Evolutionary conservation across 2,888 invertebrate genomes (phyloP), one percentile per base, ranked within the genome.

Genomic region (Tetragnatha montana): DNA sequence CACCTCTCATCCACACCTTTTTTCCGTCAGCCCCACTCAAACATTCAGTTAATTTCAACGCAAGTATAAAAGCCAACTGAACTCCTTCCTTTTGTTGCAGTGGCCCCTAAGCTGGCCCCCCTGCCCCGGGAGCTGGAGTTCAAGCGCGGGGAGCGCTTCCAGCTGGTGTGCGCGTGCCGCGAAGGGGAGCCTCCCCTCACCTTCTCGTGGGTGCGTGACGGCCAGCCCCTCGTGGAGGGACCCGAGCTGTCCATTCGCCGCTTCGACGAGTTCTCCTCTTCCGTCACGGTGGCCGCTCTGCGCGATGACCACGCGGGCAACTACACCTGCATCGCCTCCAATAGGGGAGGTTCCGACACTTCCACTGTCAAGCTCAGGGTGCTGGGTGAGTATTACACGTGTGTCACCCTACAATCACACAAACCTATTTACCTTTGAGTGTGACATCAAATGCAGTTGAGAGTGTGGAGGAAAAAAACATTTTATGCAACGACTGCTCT

Each of bases 251-350:
- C 83, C 2, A 80, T 91, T 8, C 74, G 89, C 1, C 68, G 89
- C 14, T 85, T 89, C 21, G 91, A 91, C 60, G 91, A 88, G 21
- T 91, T 87, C 81, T 91, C 91, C 12, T 89, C 91, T 8, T 86
- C 87, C 47, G 79, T 91, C 35, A 87, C 82, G 7, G 78, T 91
- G 22, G 49, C 88, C 0, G 83, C 89, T 1, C 81, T 91, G 19
- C 50, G 87, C 69, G 89, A 89, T 21, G 89, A 89, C 47, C 81
- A 89, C 60, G 71, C 89, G 0, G 91, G 89, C 0, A 91, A 91
- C 51, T 91, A 91, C 73, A 91, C 91, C 10, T 91, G 91, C 73
- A 82, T 89, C 49, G 91, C 89, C 8, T 87, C 89, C 73, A 91
- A 89, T 47, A 76, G 75, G 21, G 91, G 79, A 10, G 91, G 91